Evolutionary conservation across 2,113 vertebrate species (phyloP).

Genomic region (Furnarius figulus): DNA sequence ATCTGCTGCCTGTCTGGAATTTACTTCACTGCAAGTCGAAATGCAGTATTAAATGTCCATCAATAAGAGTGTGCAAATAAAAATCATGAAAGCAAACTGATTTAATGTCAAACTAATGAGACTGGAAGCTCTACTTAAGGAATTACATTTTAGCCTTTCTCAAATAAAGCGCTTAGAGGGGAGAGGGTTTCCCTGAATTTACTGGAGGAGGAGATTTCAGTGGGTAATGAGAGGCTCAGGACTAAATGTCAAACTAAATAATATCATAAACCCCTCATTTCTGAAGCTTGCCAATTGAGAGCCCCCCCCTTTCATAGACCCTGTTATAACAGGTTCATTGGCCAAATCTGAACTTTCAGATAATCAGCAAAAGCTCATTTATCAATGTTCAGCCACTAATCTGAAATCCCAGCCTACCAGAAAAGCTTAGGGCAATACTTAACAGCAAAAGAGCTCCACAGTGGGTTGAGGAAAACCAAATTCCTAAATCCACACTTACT

Average conservation of each 20-base stretch:
- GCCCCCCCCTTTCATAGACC: not conserved
- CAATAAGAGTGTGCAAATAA: conserved; percentile 50
- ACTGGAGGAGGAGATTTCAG: not conserved
- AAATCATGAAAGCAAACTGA: conserved; percentile 39
- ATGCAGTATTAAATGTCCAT: conserved; percentile 10
- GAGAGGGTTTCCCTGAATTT: not conserved
- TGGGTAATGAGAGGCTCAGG: conserved; percentile 16
- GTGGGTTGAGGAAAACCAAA: not conserved
- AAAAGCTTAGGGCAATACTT: not conserved
- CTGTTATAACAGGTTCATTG: not conserved
- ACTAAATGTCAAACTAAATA: conserved; percentile 27
- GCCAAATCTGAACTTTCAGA: not conserved
- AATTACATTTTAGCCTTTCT: conserved; percentile 33
- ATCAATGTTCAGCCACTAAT: not conserved
- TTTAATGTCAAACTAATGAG: conserved; percentile 39
- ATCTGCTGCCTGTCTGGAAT: not conserved
- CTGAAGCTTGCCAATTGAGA: not conserved
- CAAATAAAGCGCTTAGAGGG: not conserved
- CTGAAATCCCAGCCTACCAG: not conserved
- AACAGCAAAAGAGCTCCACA: not conserved
- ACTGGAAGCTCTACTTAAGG: not conserved
- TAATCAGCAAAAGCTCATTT: not conserved
- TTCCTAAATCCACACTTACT: not conserved
- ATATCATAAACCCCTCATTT: not conserved
- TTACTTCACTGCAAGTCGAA: not conserved